Conservation (phyloP, 2,797 vertebrate genomes). For the Gallinago stenura region DNA sequence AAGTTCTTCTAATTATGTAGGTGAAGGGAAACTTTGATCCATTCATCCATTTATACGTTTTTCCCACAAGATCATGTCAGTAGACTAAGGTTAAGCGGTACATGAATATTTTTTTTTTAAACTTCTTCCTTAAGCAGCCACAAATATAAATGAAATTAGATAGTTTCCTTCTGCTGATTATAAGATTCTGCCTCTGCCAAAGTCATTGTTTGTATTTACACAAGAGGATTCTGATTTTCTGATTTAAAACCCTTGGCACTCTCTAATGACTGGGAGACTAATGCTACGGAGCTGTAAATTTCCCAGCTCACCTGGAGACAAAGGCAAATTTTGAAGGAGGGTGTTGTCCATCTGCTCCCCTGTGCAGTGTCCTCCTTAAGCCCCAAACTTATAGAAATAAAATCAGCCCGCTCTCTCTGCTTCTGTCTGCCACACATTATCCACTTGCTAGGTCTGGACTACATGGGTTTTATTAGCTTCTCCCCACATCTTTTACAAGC, state of each 20-base stretch:
- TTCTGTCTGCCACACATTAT: not conserved
- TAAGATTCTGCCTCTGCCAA: not conserved
- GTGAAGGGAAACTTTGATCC: constrained; percentile 48
- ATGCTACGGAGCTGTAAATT: not conserved
- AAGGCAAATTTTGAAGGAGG: not conserved
- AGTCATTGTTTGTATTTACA: not conserved
- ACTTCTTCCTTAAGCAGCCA: not conserved
- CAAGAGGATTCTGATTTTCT: not conserved
- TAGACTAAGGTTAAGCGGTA: not conserved
- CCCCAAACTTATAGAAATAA: not conserved
- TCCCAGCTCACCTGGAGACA: not conserved
- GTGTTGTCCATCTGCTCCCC: not conserved
- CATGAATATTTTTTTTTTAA: not conserved
- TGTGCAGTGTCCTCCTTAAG: not conserved
- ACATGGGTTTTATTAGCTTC: not conserved
- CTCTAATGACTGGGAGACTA: not conserved
- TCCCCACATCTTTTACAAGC: not conserved
- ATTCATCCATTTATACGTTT: not conserved
- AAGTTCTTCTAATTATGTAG: not conserved
- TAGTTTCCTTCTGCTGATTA: not conserved
- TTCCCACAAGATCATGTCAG: not conserved
- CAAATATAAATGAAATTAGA: constrained; percentile 23
- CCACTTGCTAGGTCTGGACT: not conserved
- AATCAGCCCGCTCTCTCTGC: not conserved
- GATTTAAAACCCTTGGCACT: not conserved